Evolutionary conservation across 2,797 vertebrate genomes (phyloP).

Genomic region (Trichosurus vulpecula): DNA sequence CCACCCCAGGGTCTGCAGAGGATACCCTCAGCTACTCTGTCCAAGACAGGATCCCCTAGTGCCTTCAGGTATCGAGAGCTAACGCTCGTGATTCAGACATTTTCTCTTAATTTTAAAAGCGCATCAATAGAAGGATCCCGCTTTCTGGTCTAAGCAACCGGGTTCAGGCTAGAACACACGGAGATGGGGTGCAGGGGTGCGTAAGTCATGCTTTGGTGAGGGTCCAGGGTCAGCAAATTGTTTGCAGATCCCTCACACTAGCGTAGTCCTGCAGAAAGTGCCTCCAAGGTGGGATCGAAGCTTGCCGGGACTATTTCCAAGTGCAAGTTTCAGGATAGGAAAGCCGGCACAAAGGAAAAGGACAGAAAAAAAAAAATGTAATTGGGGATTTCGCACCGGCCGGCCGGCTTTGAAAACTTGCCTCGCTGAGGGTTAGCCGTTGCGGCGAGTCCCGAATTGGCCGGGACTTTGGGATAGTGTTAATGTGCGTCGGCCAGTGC

Average conservation of each 20-base stretch:
- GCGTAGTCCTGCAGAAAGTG: neutral
- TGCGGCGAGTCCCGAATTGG: neutral
- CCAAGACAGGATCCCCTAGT: neutral
- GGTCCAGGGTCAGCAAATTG: neutral
- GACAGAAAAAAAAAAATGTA: neutral
- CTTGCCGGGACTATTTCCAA: neutral
- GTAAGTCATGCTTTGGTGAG: neutral
- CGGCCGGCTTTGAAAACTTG: neutral
- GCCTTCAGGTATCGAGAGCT: neutral
- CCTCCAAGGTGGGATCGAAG: too few species aligned
- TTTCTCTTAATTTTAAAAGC: neutral
- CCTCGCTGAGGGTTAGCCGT: neutral
- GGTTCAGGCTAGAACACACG: accelerated
- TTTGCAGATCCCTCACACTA: neutral
- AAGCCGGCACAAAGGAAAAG: neutral
- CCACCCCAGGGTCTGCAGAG: neutral
- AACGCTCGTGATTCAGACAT: neutral
- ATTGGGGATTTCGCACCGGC: neutral
- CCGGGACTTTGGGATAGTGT: neutral
- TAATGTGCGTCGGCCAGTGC: neutral
- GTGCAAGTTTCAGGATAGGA: neutral
- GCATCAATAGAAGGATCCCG: neutral
- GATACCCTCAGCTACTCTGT: neutral
- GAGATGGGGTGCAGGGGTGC: neutral
- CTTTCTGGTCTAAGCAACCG: neutral